Base-by-base conservation (phyloP, 2,113 vertebrate genomes). In the Rhineura floridana region DNA sequence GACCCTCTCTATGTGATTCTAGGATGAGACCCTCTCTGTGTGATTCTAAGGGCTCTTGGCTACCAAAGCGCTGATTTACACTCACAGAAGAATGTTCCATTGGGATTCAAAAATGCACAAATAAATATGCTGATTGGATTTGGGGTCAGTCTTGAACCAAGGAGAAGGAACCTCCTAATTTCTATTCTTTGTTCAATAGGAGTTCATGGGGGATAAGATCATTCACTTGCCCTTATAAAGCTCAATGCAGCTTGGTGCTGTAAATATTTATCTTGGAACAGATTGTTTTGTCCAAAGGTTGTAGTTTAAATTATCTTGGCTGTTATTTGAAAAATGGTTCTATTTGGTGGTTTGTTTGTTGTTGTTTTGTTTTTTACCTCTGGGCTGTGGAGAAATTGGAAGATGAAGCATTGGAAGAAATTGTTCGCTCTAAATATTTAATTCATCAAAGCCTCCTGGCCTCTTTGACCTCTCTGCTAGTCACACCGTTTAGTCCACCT, bases 221-320 rank as follows among this genome's bases (percentile, higher is more conserved):
- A 83, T 80, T 87, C 89, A 55, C 78, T 91, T 91, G 81, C 19
- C 33, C n/a, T 3, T 86, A 65, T 69, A n/a, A 91, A 30, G 10
- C 30, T 83, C 65, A 39, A 21, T 82, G 36, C 25, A 89, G 44
- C 4, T 79, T 82, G 25, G 1, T 46, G 9, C 1, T 88, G 50
- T 86, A 91, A 91, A 91, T 69, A 83, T 83, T 59, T n/a, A 81
- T 70, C 1, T 65, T 85, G 46, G 48, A 81, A 91, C 78, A 84
- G 87, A 85, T 87, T 90, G 86, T 30, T 69, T 91, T 48, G 25
- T 62, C 3, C 25, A 80, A 52, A 3, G 0, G 83, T 36, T 72
- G 88, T 90, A 86, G 21, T 88, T 59, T 65, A 84, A 50, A 87
- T 50, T 3, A 63, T 62, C 19, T 42, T 62, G 81, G 65, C 13